Evolutionary conservation across 2,888 invertebrate species (phyloP), one percentile per base, ranked within the genome.

Genomic region (Calephelis perditalis): DNA sequence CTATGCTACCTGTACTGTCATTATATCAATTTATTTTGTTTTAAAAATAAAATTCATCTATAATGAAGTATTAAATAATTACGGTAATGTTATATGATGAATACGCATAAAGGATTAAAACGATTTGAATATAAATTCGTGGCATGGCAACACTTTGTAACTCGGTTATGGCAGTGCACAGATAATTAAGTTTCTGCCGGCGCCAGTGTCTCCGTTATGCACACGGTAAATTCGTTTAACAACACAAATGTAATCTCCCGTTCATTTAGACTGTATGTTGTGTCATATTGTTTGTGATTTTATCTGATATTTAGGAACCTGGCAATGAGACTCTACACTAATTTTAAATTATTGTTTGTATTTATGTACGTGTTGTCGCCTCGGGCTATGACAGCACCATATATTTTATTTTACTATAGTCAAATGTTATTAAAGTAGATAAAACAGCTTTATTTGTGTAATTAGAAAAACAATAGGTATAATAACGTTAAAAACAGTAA

Each of bases 161-260:
- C 9, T 52, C 52, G 26, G 26, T 11, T 8, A 52, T 10, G 35
- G 10, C 49, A 26, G 49, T 26, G 26, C 49, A 49, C 49, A 52
- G 35, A 35, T 52, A 52, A 52, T 52, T 52, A 52, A 52, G 35
- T 52, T 52, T 35, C 52, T 52, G 52, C 52, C 52, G 52, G 35
- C 52, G 52, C 26, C 26, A 52, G 10, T 35, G 52, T 52, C 52
- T 52, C 52, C 52, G 35, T 26, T 35, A 52, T 52, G 52, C 52
- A 49, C 49, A 35, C 36, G 7, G 52, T 52, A 52, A 35, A 52
- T 52, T 52, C 52, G 52, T 15, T 49, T 35, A 52, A 52, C 52
- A 52, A 36, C 52, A 11, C 36, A 36, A 52, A 52, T 11, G 52
- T 52, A 52, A 52, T 52, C 52, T 52, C 52, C 52, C 35, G 52